Evolutionary conservation across 2,888 invertebrate species (phyloP).

Genomic region (Pseudococcus jackbeardsleyi): DNA sequence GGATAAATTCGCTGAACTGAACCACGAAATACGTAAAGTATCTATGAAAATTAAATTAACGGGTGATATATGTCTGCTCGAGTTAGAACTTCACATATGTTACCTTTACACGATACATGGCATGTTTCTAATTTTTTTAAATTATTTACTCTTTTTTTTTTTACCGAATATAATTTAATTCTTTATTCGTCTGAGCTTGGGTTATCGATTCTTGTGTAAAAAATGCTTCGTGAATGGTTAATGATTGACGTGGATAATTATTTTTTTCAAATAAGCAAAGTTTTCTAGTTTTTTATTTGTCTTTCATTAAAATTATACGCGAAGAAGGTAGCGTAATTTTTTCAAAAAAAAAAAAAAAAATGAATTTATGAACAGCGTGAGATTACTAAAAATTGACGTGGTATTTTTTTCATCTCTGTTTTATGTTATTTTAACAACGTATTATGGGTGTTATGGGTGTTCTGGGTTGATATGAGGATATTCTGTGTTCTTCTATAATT

Average conservation of each 20-base stretch:
- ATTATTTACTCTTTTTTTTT: neutral
- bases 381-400: too few species aligned
- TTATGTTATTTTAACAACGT: too few species aligned
- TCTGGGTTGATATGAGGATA: too few species aligned
- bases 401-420: too few species aligned
- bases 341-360: too few species aligned
- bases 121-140: neutral
- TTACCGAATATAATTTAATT: neutral
- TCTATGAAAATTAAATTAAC: neutral
- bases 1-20: neutral
- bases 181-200: neutral
- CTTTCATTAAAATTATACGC: neutral
- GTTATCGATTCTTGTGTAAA: neutral
- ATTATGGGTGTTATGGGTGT: too few species aligned
- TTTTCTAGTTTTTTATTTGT: neutral
- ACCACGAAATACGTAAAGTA: neutral
- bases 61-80: neutral
- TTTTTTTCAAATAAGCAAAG: neutral
- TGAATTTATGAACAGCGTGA: too few species aligned
- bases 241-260: neutral
- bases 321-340: too few species aligned
- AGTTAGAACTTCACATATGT: neutral
- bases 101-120: neutral
- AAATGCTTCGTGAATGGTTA: neutral
- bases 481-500: too few species aligned